Evolutionary conservation across 2,888 invertebrate genomes (phyloP).

Genomic region (Leptinotarsa juncta): DNA sequence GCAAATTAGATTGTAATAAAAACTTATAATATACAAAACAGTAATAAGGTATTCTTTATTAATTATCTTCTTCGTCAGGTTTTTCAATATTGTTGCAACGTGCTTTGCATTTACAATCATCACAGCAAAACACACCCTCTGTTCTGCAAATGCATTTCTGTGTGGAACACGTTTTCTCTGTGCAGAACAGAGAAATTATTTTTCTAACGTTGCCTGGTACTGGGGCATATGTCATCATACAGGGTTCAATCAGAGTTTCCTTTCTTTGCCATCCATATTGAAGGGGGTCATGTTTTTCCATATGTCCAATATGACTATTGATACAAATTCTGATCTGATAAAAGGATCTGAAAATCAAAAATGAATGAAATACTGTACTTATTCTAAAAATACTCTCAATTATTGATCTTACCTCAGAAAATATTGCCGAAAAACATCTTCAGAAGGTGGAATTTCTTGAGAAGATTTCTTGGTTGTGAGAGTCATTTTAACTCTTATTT

Average conservation of each 20-base stretch:
- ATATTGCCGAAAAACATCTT: constrained; percentile 9
- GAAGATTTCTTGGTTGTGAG: constrained; percentile 20
- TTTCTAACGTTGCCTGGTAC: constrained; percentile 7
- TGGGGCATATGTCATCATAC: constrained; percentile 8
- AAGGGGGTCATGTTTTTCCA: constrained; percentile 11
- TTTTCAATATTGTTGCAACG: neutral
- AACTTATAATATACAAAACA: neutral
- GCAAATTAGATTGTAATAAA: neutral
- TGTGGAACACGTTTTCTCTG: constrained; percentile 1
- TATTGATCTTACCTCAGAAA: constrained; percentile 12
- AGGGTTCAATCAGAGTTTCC: constrained; percentile 3
- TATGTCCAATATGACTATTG: constrained; percentile 17
- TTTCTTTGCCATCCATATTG: constrained; percentile 9
- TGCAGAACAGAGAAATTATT: constrained; percentile 5
- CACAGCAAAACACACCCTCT: neutral
- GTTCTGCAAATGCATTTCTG: constrained; percentile 1
- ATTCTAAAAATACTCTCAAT: constrained; percentile 11
- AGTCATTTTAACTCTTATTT: constrained; percentile 12
- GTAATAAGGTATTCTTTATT: neutral
- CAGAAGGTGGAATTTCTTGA: constrained; percentile 19
- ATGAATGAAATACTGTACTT: constrained; percentile 15
- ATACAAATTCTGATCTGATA: constrained; percentile 12
- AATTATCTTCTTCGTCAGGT: neutral
- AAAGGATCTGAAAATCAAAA: constrained; percentile 18
- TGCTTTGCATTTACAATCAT: constrained; percentile 1